phyloP scores from a whole-genome alignment of 1,140 invertebrate genomes.

The Oryzaephilus surinamensis region DNA sequence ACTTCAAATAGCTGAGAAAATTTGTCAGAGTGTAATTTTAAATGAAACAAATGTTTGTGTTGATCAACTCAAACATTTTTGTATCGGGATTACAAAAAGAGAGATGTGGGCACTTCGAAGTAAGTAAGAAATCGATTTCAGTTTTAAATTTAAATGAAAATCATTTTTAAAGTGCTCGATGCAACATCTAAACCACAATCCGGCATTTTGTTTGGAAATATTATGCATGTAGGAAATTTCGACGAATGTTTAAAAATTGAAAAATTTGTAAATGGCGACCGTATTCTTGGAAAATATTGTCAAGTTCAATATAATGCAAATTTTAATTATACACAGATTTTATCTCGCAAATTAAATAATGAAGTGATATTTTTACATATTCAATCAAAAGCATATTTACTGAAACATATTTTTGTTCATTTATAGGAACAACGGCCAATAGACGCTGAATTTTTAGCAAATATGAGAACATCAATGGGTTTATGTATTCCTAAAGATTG shows the following conservation, averaged over 20 bases:
- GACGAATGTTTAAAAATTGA: constrained; percentile 11
- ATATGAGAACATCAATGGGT: constrained; percentile 7
- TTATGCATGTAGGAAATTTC: constrained; percentile 13
- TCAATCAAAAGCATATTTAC: no score
- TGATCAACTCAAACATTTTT: no score
- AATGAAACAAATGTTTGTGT: no score
- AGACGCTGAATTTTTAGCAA: no score
- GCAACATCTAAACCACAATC: constrained; percentile 12
- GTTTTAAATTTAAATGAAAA: neutral
- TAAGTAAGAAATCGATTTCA: neutral
- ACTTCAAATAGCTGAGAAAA: no score
- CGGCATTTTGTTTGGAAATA: constrained; percentile 10
- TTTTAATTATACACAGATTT: neutral
- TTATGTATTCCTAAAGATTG: constrained; percentile 9
- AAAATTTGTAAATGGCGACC: no score
- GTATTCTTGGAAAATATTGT: constrained; percentile 12
- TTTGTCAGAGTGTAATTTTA: no score
- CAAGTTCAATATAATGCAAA: no score
- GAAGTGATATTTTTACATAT: no score
- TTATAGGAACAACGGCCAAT: no score
- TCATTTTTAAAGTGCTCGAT: constrained; percentile 10
- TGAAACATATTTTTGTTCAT: no score
- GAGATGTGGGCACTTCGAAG: neutral
- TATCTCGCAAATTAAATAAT: no score
- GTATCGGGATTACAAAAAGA: neutral